These are phyloP conservation scores for Drosophila ustulata DNA, from an alignment of 2,888 invertebrate species.

Conservation along the genomic window DNA sequence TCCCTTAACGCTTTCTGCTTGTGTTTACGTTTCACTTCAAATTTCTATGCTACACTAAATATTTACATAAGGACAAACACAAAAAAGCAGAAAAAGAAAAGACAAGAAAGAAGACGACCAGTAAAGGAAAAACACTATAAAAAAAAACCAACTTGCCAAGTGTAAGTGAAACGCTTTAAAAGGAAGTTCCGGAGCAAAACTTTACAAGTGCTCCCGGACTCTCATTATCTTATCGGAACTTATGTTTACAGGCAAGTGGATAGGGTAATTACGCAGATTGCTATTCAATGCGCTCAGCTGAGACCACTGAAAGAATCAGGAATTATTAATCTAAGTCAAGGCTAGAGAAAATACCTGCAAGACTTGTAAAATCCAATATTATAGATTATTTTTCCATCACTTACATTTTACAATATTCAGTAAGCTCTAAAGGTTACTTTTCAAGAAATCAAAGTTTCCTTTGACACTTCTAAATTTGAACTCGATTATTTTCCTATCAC, in stretches of 20 bases:
- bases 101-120: not conserved
- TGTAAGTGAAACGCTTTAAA: slow-evolving; percentile 70
- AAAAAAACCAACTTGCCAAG: slow-evolving; percentile 31
- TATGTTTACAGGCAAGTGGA: slow-evolving; percentile 1
- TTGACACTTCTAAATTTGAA: not conserved
- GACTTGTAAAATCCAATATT: not conserved
- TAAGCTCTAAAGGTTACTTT: too few species aligned
- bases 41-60: slow-evolving; percentile 75
- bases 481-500: not conserved
- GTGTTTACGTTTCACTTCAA: slow-evolving; percentile 77
- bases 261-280: slow-evolving; percentile 42
- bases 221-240: slow-evolving; percentile 45
- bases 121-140: slow-evolving; percentile 25
- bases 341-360: not conserved
- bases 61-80: slow-evolving; percentile 60
- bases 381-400: too few species aligned
- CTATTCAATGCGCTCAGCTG: slow-evolving; percentile 47
- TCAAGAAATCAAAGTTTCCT: too few species aligned
- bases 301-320: slow-evolving; percentile 12
- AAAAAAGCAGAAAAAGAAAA: slow-evolving; percentile 8
- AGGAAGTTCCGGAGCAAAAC: slow-evolving; percentile 28
- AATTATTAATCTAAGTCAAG: slow-evolving; percentile 14
- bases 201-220: slow-evolving; percentile 34
- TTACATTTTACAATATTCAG: too few species aligned
- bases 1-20: slow-evolving; percentile 73